Conservation (phyloP, 2,113 vertebrate species). For the Gorsachius goisagi region DNA sequence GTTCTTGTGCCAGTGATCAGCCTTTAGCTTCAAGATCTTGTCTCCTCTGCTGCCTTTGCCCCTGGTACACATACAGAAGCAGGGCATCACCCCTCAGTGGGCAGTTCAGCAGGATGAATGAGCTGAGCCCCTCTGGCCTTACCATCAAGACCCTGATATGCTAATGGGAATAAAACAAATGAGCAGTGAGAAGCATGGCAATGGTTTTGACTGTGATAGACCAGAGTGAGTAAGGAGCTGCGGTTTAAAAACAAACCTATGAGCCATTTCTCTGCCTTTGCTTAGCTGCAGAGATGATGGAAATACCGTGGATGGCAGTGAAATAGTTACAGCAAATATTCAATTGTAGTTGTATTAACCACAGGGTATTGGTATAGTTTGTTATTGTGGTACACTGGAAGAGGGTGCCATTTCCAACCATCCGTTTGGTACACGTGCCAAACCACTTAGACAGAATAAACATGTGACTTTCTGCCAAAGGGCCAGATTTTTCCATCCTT, state of each 20-base stretch:
- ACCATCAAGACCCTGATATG: rapidly evolving
- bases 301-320: neutral
- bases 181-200: neutral
- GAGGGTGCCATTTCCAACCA: rapidly evolving
- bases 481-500: neutral
- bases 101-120: neutral
- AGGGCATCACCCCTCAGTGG: neutral
- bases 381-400: neutral
- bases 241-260: neutral
- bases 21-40: neutral
- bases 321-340: neutral
- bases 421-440: rapidly evolving
- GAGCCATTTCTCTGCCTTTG: neutral
- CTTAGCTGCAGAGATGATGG: neutral
- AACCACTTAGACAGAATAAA: neutral
- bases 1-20: neutral
- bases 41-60: neutral
- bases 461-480: rapidly evolving
- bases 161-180: neutral
- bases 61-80: rapidly evolving
- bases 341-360: rapidly evolving
- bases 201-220: neutral
- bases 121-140: neutral
- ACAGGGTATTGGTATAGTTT: neutral
- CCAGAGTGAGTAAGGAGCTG: neutral